Base-by-base conservation (phyloP, 1,140 invertebrate genomes). In the Pogonomyrmex californicus region DNA sequence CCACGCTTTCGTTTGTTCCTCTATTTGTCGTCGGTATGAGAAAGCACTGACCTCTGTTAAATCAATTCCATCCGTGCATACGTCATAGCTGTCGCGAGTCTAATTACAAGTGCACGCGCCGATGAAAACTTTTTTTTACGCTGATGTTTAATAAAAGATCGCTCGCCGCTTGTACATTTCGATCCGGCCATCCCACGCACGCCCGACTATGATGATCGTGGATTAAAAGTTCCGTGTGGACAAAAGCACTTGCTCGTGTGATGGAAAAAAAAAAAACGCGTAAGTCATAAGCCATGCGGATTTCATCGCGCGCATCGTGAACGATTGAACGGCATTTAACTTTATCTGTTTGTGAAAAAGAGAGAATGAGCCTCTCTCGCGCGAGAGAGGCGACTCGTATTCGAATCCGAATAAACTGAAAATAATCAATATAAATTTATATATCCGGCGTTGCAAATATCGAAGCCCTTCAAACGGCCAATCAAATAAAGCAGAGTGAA, bases 1-100 rank as follows among this genome's bases (percentile, higher is more conserved):
- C 41, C 60, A 44, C 38, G 58, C 58, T 79, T 56, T 88, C 30
- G 44, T 68, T 58, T 62, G 44, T 75, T 62, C 36, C 38, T 47
- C 38, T 36, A 54, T 81, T 76, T 47, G 47, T 51, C 51, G 36
- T 38, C 33, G 44, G 17, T 49, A 70, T 66, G 58, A 33, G 49
- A 41, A 44, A 41, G 17, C 60, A 9, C 44, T 47, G 63, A 54
- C 63, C 68, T 66, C 47, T 23, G 51, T 76, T 44, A 60, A 85
- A 82, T 73, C 75, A 62, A 65, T 81, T 54, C 44, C 17, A 38
- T 33, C 44, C 17, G 0, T 17, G 56, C 3, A 44, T 47, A 1
- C 14, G 36, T 47, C 30, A 23, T 49, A 30, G n/a, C 47, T 47
- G 4, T 17, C 44, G 73, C 38, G 76, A 51, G 7, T 60, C 38